phyloP scores from a whole-genome alignment of 2,113 vertebrate genomes.

The Microtus pennsylvanicus region DNA sequence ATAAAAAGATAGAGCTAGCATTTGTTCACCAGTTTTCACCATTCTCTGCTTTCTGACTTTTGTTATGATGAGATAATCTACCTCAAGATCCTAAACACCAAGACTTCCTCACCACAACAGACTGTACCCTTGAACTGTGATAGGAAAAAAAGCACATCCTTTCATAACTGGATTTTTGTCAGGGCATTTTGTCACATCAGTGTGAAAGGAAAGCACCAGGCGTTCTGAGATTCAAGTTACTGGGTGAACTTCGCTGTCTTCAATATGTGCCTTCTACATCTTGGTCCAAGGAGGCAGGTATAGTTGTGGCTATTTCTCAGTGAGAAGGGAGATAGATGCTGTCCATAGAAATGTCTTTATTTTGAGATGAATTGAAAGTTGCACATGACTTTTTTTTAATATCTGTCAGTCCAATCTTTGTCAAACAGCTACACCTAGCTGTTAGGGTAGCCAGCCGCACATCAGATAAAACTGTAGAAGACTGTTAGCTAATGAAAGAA shows the following conservation, averaged over 20 bases:
- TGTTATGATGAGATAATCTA: not conserved
- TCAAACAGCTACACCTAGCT: slow-evolving; percentile 74
- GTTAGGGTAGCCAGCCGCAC: slow-evolving; percentile 32
- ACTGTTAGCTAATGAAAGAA: slow-evolving; percentile 47
- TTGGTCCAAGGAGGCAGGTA: not conserved
- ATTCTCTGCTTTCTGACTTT: not conserved
- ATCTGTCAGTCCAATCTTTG: slow-evolving; percentile 55
- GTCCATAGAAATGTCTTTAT: slow-evolving; percentile 41
- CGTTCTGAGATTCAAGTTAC: slow-evolving; percentile 7
- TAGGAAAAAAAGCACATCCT: not conserved
- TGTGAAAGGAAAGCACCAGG: not conserved
- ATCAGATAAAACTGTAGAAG: slow-evolving; percentile 15
- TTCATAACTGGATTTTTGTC: not conserved
- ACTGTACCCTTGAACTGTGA: not conserved
- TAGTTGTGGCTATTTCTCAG: slow-evolving; percentile 42
- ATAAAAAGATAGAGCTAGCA: not conserved
- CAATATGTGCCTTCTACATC: slow-evolving; percentile 12
- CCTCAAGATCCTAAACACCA: not conserved
- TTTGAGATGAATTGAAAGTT: slow-evolving; percentile 58
- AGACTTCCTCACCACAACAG: not conserved
- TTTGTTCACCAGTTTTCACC: not conserved
- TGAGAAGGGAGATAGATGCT: not conserved
- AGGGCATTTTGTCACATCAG: not conserved
- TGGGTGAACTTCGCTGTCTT: slow-evolving; percentile 44
- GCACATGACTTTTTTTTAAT: slow-evolving; percentile 22